Percentiles rank a stretch among this genome's conserved stretches.
These are phyloP conservation scores for Ophion ellenae DNA, from an alignment of 2,888 invertebrate genomes.

Conservation along the genomic window DNA sequence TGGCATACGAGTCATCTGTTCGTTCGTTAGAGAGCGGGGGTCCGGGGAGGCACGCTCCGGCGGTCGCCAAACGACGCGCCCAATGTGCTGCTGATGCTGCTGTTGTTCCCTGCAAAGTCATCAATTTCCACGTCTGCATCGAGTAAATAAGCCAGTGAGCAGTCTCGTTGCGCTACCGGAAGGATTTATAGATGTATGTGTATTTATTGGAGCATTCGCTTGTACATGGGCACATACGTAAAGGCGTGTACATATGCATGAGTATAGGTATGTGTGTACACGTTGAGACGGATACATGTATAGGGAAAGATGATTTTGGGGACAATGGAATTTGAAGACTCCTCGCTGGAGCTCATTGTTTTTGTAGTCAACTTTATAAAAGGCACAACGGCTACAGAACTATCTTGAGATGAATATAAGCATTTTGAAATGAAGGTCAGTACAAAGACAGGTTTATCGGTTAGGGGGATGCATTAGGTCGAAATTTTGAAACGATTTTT, in stretches of 20 bases:
- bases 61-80: slow-evolving; percentile 38
- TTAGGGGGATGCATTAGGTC: too few species aligned
- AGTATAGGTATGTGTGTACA: background rate
- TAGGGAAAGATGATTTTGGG: background rate
- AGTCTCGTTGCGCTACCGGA: slow-evolving; percentile 10
- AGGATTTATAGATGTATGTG: slow-evolving; percentile 1
- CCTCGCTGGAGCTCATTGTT: too few species aligned
- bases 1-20: slow-evolving; percentile 28
- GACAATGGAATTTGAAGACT: too few species aligned
- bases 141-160: slow-evolving; percentile 41
- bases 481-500: too few species aligned
- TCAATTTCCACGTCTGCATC: slow-evolving; percentile 51
- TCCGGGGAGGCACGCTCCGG: slow-evolving; percentile 3
- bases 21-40: background rate
- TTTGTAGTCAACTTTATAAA: too few species aligned
- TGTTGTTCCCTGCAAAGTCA: slow-evolving; percentile 38
- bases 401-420: too few species aligned
- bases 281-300: too few species aligned
- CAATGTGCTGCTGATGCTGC: slow-evolving; percentile 42
- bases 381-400: too few species aligned
- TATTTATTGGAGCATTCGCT: too few species aligned
- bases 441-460: too few species aligned
- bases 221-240: too few species aligned
- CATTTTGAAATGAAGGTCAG: too few species aligned
- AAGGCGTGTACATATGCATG: background rate